Evolutionary conservation across 2,888 invertebrate genomes (phyloP), one percentile per base, ranked within the genome.

Genomic region (Drosophila pseudotalamancana): DNA sequence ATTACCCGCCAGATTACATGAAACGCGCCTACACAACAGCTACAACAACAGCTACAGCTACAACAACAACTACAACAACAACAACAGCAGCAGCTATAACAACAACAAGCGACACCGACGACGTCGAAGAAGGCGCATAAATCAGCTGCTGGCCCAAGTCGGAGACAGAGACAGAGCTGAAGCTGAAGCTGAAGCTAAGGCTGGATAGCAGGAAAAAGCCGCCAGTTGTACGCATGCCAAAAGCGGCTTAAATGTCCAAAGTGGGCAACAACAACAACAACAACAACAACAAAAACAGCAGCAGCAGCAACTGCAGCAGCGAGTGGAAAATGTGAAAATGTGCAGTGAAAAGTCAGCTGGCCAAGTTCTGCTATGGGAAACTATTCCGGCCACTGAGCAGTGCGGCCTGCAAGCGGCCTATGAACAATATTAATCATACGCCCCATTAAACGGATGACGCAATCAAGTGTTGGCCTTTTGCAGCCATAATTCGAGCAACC

Each of bases 161-260:
- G 16, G 49, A 45, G 67, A 54, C 48, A 8, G 63, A 51, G 40
- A 50, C 43, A 46, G 40, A 37, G 48, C 46, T 27, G 29, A n/a
- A 40, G 37, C 48, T 31, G 31, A 1, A 34, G 57, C 34, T 53
- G 45, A 1, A 16, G 27, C 43, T 46, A 54, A 21, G 53, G 59
- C 56, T 74, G 61, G 67, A 55, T 64, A 63, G 72, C 65, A 55
- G 66, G 75, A 72, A 72, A 72, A 74, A 70, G 75, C 71, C 71
- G 75, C 75, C 70, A 74, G 81, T 82, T 85, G 83, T 84, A 87
- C 85, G 87, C 85, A 84, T 82, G 83, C 87, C 84, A 86, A 87
- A 87, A 80, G 88, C 88, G 80, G 86, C 87, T 84, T 87, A 86
- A 87, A 84, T 87, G 84, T 87, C 84, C 84, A 87, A 84, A 87